Conservation (phyloP, 2,113 vertebrate genomes). For the Epinephelus lanceolatus region DNA sequence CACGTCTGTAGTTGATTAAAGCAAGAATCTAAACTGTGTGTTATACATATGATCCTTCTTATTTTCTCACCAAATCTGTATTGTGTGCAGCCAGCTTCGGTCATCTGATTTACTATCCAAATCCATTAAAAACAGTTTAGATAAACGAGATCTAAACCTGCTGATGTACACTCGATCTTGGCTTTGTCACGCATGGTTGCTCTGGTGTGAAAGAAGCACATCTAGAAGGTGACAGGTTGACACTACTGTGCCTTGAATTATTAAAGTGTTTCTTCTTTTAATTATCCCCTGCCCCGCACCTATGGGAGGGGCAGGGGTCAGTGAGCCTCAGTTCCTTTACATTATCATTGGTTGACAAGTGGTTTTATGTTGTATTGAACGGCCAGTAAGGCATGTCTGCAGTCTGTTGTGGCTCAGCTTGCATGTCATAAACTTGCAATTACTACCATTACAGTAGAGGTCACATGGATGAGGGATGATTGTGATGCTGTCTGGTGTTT, state of each 20-base stretch:
- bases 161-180: constrained; percentile 31
- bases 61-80: neutral
- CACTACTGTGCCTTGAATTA: constrained; percentile 69
- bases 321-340: neutral
- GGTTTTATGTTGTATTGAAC: neutral
- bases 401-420: neutral
- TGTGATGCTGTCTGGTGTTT: neutral
- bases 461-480: neutral
- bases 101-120: neutral
- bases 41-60: neutral
- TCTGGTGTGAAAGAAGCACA: constrained; percentile 44
- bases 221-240: constrained; percentile 36
- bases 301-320: neutral
- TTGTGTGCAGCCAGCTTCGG: neutral
- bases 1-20: neutral
- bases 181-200: constrained; percentile 19
- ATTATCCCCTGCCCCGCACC: constrained; percentile 12
- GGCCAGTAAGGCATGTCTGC: neutral
- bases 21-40: neutral
- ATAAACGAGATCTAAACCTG: neutral
- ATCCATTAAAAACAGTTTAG: neutral
- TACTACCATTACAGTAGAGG: neutral
- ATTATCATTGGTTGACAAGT: neutral
- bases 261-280: constrained; percentile 65
- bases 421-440: neutral